A percentile compares a stretch with the other conserved stretches of the same genome.
phyloP scores from a whole-genome alignment of 2,113 vertebrate species.

The Malurus alboscapulatus region DNA sequence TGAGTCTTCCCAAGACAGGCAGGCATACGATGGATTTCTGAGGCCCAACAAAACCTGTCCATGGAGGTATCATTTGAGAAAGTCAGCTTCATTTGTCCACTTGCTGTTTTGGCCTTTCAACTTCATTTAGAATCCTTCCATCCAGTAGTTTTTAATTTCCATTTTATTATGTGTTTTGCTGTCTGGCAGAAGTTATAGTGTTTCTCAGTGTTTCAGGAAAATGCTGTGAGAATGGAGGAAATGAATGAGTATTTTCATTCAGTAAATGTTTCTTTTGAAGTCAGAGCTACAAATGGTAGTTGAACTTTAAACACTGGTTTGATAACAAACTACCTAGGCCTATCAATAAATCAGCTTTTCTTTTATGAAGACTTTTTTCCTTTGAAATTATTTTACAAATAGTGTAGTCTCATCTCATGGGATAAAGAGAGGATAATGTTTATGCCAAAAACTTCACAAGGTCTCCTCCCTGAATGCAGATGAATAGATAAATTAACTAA shows the following conservation, averaged over 20 bases:
- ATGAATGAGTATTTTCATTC: not conserved
- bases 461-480: not conserved
- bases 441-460: not conserved
- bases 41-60: not conserved
- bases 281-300: not conserved
- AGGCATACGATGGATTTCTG: rapidly evolving
- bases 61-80: not conserved
- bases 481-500: not conserved
- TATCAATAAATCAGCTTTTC: conserved; percentile 17
- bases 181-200: not conserved
- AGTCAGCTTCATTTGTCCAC: not conserved
- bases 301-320: not conserved
- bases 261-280: conserved; percentile 20
- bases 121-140: not conserved
- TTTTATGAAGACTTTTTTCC: not conserved
- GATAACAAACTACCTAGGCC: not conserved
- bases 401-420: not conserved
- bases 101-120: not conserved
- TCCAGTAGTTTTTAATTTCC: not conserved
- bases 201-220: not conserved
- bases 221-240: not conserved
- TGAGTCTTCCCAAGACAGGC: not conserved
- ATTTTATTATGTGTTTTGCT: not conserved
- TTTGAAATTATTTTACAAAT: conserved; percentile 27
- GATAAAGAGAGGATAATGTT: not conserved